These are phyloP conservation scores for Spilogale gracilis DNA, from an alignment of 2,113 vertebrate species.

Conservation along the genomic window DNA sequence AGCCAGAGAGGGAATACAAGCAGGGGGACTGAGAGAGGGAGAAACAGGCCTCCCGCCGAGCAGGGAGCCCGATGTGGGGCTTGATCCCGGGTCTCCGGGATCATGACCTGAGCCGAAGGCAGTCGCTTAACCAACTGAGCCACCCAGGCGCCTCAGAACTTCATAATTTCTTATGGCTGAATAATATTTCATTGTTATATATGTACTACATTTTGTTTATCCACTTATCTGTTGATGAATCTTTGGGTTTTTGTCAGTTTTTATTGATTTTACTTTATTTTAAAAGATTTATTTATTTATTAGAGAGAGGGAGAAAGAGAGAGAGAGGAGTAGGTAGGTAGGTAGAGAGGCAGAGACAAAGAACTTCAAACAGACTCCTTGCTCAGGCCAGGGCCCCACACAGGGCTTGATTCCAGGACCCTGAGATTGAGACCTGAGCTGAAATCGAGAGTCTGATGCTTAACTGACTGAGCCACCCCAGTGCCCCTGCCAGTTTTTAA, in stretches of 20 bases:
- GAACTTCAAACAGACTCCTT: neutral
- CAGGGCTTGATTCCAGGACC: neutral
- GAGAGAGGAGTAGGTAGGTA: too few relatives aligned
- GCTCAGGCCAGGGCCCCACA: neutral
- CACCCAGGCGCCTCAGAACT: neutral
- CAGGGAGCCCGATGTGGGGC: too few relatives aligned
- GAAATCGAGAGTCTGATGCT: neutral
- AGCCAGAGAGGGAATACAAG: too few relatives aligned
- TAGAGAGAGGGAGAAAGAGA: too few relatives aligned
- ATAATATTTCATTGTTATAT: neutral
- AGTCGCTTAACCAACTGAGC: too few relatives aligned
- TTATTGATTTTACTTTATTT: too few relatives aligned
- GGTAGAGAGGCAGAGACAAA: neutral
- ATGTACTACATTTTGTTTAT: neutral
- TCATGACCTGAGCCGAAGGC: too few relatives aligned
- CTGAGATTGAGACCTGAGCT: neutral
- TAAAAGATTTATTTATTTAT: too few relatives aligned
- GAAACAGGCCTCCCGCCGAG: too few relatives aligned
- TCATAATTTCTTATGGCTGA: conserved; percentile 6
- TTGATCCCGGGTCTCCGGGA: too few relatives aligned
- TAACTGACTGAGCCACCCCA: neutral
- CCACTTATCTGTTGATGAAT: neutral
- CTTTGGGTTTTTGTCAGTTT: neutral
- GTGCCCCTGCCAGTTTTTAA: neutral
- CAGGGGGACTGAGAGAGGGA: too few relatives aligned